phyloP scores from a whole-genome alignment of 1,140 invertebrate genomes.

The Pogonognathellus flavescens region DNA sequence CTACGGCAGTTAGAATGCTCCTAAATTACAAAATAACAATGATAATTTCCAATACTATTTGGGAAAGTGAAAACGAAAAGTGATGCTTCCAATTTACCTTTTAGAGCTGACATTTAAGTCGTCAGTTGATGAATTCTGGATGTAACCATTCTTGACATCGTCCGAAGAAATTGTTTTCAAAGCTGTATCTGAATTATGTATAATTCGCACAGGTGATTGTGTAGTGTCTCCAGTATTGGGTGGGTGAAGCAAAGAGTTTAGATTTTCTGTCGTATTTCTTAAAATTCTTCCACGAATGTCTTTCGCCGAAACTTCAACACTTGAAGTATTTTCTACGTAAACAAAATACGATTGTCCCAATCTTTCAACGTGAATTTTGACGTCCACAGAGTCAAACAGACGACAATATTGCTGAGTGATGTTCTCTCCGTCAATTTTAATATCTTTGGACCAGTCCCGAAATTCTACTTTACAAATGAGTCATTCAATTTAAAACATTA shows the following conservation, averaged over 20 bases:
- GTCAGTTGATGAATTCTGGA: too few relatives aligned
- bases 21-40: neutral
- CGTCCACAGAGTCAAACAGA: slow-evolving; percentile 78
- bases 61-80: too few relatives aligned
- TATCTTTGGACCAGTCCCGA: slow-evolving; percentile 70
- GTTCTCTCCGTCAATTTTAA: slow-evolving; percentile 69
- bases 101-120: too few relatives aligned
- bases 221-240: neutral
- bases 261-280: neutral
- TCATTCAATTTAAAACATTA: neutral
- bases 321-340: slow-evolving; percentile 76
- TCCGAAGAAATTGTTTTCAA: too few relatives aligned
- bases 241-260: neutral
- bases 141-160: too few relatives aligned
- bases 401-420: slow-evolving; percentile 76
- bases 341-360: slow-evolving; percentile 73
- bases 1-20: neutral
- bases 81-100: too few relatives aligned
- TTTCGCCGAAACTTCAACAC: slow-evolving; percentile 79
- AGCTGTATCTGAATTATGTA: too few relatives aligned
- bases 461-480: slow-evolving; percentile 21
- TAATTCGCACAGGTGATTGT: neutral
- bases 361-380: slow-evolving; percentile 78
- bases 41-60: too few relatives aligned
- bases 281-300: slow-evolving; percentile 77